These are phyloP conservation scores for Phrynocephalus guinanensis DNA, from an alignment of 2,797 vertebrate species.

Conservation along the genomic window DNA sequence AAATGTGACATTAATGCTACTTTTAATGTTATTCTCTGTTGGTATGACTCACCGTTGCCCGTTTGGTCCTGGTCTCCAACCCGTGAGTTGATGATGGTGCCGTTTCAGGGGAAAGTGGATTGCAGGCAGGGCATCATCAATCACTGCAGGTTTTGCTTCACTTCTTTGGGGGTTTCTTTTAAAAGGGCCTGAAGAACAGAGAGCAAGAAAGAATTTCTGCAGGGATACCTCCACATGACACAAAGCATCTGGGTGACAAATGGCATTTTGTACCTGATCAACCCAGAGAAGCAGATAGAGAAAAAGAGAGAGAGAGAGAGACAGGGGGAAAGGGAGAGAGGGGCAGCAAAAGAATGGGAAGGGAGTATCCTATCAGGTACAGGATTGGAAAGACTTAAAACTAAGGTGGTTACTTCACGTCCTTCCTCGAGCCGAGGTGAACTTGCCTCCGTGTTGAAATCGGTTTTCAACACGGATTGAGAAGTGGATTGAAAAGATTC, in stretches of 20 bases:
- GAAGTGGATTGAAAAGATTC: too few relatives aligned
- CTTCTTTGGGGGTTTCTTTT: not conserved
- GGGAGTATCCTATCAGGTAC: not conserved
- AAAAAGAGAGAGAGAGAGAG: too few relatives aligned
- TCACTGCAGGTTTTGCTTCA: too few relatives aligned
- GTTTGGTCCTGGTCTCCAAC: not conserved
- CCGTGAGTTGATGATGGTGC: too few relatives aligned
- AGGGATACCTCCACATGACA: not conserved
- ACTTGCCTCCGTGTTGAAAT: too few relatives aligned
- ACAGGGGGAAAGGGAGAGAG: too few relatives aligned
- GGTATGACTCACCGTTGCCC: not conserved
- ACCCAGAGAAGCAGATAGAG: not conserved
- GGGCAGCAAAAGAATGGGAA: not conserved
- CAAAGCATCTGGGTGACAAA: not conserved
- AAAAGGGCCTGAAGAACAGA: not conserved
- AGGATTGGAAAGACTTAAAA: not conserved
- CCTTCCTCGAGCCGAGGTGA: too few relatives aligned
- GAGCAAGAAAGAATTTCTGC: not conserved
- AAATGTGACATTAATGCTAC: too few relatives aligned
- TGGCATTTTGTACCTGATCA: not conserved
- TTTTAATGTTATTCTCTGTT: constrained; percentile 28
- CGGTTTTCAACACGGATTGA: too few relatives aligned
- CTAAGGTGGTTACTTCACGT: too few relatives aligned
- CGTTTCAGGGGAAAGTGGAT: too few relatives aligned
- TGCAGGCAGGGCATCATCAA: too few relatives aligned